These are phyloP conservation scores for Triplophysa rosa DNA, from an alignment of 2,113 vertebrate genomes.

Conservation along the genomic window DNA sequence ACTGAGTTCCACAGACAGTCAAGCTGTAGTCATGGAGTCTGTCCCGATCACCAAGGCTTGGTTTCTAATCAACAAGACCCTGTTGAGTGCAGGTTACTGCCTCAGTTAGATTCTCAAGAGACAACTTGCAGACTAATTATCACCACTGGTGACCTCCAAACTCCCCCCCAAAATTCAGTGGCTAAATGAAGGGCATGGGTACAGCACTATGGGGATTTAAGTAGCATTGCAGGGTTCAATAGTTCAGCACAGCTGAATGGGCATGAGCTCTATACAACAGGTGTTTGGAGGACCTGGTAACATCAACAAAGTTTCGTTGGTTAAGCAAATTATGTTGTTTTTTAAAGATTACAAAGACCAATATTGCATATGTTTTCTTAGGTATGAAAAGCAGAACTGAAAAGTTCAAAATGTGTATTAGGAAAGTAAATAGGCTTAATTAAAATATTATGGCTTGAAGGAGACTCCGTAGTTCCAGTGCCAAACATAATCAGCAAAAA, in stretches of 20 bases:
- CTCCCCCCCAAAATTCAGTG: background rate
- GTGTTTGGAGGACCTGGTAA: no score
- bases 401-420: background rate
- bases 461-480: background rate
- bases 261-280: no score
- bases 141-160: slow-evolving; percentile 1
- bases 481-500: slow-evolving; percentile 38
- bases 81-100: background rate
- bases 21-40: slow-evolving; percentile 25
- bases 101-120: background rate
- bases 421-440: background rate
- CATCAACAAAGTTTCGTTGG: no score
- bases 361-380: no score
- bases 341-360: no score
- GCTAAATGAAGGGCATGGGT: background rate
- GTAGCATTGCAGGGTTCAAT: no score
- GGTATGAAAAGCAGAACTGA: no score
- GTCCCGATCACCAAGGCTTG: background rate
- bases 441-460: background rate
- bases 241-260: no score
- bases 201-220: background rate
- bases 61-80: slow-evolving; percentile 19
- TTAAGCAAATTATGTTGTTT: no score
- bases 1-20: slow-evolving; percentile 13
- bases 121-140: background rate